Evolutionary conservation across 92 coral and sea anemone genomes (phyloP).

Genomic region (Porites rus): DNA sequence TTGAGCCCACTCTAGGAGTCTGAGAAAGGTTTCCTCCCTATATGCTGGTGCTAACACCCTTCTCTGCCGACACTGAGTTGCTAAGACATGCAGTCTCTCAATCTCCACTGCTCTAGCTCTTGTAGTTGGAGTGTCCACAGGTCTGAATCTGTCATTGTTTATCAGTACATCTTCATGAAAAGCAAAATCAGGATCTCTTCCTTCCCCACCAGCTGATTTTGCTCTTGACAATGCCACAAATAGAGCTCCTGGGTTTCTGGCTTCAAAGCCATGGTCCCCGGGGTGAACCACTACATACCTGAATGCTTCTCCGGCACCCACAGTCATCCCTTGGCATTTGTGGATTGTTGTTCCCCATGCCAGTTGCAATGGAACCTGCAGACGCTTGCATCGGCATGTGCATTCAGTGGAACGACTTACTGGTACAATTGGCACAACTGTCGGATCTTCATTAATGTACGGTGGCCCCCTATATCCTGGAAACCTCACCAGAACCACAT

Average conservation of each 20-base stretch:
- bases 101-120: constrained; percentile 15
- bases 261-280: constrained; percentile 40
- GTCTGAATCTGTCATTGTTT: constrained; percentile 5
- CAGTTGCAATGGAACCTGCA: background rate
- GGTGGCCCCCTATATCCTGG: constrained; percentile 45
- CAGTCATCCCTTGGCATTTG: constrained; percentile 19
- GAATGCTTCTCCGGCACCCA: constrained; percentile 52
- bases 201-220: constrained; percentile 40
- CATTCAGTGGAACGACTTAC: constrained; percentile 26
- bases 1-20: constrained; percentile 51
- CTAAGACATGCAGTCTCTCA: background rate
- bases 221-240: too few species aligned
- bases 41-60: constrained; percentile 33
- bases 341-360: background rate
- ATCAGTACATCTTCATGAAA: too few species aligned
- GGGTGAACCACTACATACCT: constrained; percentile 34
- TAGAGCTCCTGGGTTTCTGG: constrained; percentile 51
- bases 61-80: constrained; percentile 15
- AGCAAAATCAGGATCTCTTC: constrained; percentile 55
- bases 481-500: constrained; percentile 44
- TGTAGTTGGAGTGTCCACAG: constrained; percentile 51
- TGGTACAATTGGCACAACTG: constrained; percentile 53
- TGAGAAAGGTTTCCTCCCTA: constrained; percentile 20
- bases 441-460: constrained; percentile 26
- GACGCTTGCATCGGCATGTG: too few species aligned